These are phyloP conservation scores for Lacerta agilis DNA, from an alignment of 2,797 vertebrate genomes.

Conservation along the genomic window DNA sequence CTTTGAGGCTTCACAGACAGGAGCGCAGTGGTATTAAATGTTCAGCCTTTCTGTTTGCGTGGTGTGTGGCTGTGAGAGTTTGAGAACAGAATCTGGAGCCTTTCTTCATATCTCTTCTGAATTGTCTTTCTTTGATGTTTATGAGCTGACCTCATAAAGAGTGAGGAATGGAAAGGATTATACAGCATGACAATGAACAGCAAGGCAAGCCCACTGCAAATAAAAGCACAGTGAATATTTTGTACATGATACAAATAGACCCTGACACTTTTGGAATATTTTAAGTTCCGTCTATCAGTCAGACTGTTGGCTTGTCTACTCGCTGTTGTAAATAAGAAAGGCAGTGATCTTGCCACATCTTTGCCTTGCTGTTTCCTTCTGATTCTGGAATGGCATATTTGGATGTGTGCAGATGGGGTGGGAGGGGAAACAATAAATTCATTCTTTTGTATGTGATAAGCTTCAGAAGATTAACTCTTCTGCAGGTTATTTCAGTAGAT, in stretches of 20 bases:
- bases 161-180: not conserved
- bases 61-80: not conserved
- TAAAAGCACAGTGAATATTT: not conserved
- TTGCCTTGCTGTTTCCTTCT: fast-evolving
- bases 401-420: not conserved
- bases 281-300: not conserved
- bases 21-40: not conserved
- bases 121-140: not conserved
- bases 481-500: slow-evolving; percentile 53
- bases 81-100: not conserved
- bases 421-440: slow-evolving; percentile 51
- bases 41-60: not conserved
- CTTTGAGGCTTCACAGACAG: not conserved
- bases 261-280: not conserved
- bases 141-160: not conserved
- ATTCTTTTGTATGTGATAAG: slow-evolving; percentile 57
- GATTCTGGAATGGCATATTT: not conserved
- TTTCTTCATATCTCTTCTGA: not conserved
- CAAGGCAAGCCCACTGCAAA: not conserved
- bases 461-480: slow-evolving; percentile 65
- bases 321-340: not conserved
- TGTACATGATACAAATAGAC: not conserved
- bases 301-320: not conserved
- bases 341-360: not conserved
- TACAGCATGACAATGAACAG: not conserved